Conservation (phyloP, 2,888 invertebrate genomes). For the Sycophila texana region DNA sequence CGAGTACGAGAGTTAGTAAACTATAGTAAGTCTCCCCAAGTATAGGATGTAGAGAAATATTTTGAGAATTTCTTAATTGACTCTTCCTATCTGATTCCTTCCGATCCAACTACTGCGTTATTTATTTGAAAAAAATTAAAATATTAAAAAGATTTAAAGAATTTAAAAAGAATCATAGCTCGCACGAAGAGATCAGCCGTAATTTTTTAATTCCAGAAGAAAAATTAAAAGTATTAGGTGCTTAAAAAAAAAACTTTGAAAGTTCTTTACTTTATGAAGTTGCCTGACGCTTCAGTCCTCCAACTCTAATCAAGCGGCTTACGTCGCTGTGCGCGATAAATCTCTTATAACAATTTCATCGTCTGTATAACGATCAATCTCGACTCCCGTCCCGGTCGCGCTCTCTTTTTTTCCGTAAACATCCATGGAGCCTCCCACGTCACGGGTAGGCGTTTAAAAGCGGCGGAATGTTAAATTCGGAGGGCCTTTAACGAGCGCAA, state of each 20-base stretch:
- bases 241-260: background rate
- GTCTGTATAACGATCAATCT: conserved; percentile 21
- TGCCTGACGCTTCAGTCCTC: background rate
- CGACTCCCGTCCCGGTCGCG: background rate
- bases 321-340: conserved; percentile 14
- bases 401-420: background rate
- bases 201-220: too few species aligned
- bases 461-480: conserved; percentile 12
- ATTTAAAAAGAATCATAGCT: too few species aligned
- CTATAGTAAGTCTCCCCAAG: too few species aligned
- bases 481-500: conserved; percentile 9
- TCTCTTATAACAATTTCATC: conserved; percentile 30
- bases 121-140: too few species aligned
- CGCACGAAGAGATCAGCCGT: too few species aligned
- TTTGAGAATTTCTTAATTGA: too few species aligned
- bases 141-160: too few species aligned
- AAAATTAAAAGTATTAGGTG: background rate
- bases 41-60: too few species aligned
- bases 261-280: background rate
- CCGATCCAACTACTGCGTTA: too few species aligned
- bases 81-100: too few species aligned
- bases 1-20: too few species aligned
- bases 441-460: too few species aligned
- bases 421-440: background rate
- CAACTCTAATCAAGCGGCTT: conserved; percentile 25